Base-by-base conservation (phyloP, 2,888 invertebrate species). In the Icerya purchasi region DNA sequence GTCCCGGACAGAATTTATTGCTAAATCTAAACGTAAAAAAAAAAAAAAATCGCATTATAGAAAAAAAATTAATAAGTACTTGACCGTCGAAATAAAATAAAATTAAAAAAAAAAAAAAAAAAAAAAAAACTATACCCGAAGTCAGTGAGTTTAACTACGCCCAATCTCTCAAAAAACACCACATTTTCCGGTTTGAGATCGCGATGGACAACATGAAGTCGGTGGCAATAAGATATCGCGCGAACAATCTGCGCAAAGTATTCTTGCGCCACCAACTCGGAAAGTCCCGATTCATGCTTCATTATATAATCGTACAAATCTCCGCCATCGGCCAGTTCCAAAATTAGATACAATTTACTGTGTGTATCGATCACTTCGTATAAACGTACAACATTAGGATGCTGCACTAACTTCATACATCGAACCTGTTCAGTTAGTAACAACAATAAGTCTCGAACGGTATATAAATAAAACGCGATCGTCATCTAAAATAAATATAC, bases 301-400 rank as follows among this genome's bases (percentile, higher is more conserved):
- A 94, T 90, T 68, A 97, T 96, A 74, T 94, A 94, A 75, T 97
- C 96, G 74, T 96, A 97, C 68, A 98, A 82, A 76, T 98, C 97
- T 54, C 94, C 94, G 56, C 97, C 97, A 75, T 98, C 96, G 19
- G 94, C 98, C 69, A 96, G 76, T 76, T 98, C 98, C 70, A 98
- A 77, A 71, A 98, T 94, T 72, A 92, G 79, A 75, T 92, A 92
- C 69, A 96, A 78, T 75, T 98, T 97, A 64, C 94, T 94, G 72
- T 93, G 91, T 50, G 98, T 99, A 75, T 98, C 98, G 70, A 98
- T 98, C 64, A 98, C 97, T 78, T 98, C 96, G 75, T 99, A 98
- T 56, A 98, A 77, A 60, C 96, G 79, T 54, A 98, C 97, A 51
- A 98, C 96, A 76, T 98, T 93, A 36, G 97, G 96, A 76, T 98